phyloP scores from a whole-genome alignment of 2,113 vertebrate genomes.

The Petrocephalus zakoni region DNA sequence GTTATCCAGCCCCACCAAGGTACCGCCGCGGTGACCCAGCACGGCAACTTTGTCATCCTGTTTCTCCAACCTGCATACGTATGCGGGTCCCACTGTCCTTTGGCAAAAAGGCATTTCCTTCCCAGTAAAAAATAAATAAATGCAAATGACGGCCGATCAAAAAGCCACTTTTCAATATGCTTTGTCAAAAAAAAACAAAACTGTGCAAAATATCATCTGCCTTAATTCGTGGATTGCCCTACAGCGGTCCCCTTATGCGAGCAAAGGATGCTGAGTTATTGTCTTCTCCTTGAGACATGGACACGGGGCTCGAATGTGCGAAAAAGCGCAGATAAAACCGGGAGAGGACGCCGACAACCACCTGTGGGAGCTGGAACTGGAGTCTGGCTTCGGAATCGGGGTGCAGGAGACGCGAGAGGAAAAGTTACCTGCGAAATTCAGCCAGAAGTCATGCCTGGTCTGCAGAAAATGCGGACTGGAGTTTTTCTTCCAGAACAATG shows the following conservation, averaged over 20 bases:
- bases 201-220: neutral
- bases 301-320: neutral
- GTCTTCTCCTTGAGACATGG: neutral
- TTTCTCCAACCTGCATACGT: conserved; percentile 49
- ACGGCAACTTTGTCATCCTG: conserved; percentile 2
- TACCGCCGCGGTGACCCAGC: neutral
- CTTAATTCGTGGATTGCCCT: neutral
- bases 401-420: neutral
- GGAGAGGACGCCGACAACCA: neutral
- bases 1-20: neutral
- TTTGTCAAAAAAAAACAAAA: neutral
- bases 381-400: neutral
- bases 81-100: conserved; percentile 58
- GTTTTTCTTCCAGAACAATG: neutral
- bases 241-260: neutral
- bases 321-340: conserved; percentile 4
- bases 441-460: neutral
- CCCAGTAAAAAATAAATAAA: neutral
- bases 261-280: neutral
- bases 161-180: neutral
- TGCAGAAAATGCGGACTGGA: neutral
- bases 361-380: neutral
- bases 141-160: neutral
- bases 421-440: conserved; percentile 1
- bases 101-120: conserved; percentile 68